Percentiles rank a stretch among this genome's conserved stretches.
phyloP scores from a whole-genome alignment of 2,113 vertebrate genomes.

The Meleagris gallopavo region DNA sequence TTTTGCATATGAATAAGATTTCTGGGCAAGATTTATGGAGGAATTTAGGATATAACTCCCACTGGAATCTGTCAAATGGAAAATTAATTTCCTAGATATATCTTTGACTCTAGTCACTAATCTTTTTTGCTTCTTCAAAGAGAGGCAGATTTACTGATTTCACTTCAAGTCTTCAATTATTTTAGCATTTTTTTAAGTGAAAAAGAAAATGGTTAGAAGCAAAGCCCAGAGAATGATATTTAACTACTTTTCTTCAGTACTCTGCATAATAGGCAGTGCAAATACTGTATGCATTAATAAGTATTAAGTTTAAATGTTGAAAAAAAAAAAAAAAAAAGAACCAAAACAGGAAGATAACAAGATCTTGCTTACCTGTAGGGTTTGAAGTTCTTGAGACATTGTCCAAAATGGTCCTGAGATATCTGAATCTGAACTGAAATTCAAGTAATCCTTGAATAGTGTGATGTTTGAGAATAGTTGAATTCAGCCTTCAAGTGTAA shows the following conservation, averaged over 20 bases:
- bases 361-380: background rate
- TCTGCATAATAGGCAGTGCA: background rate
- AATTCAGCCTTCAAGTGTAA: background rate
- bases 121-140: background rate
- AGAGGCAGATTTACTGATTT: background rate
- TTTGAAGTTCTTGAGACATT: background rate
- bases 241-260: background rate
- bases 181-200: background rate
- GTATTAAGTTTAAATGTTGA: background rate
- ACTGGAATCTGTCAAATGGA: background rate
- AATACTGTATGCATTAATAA: background rate
- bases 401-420: background rate
- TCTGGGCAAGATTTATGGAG: background rate
- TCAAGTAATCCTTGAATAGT: background rate
- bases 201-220: background rate
- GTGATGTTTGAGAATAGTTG: background rate
- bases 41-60: background rate
- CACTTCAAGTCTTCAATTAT: background rate
- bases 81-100: background rate
- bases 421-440: background rate
- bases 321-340: background rate
- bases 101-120: background rate
- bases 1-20: background rate
- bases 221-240: background rate
- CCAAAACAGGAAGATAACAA: background rate